These are phyloP conservation scores for Tyria jacobaeae DNA, from an alignment of 2,888 invertebrate species.

Conservation along the genomic window DNA sequence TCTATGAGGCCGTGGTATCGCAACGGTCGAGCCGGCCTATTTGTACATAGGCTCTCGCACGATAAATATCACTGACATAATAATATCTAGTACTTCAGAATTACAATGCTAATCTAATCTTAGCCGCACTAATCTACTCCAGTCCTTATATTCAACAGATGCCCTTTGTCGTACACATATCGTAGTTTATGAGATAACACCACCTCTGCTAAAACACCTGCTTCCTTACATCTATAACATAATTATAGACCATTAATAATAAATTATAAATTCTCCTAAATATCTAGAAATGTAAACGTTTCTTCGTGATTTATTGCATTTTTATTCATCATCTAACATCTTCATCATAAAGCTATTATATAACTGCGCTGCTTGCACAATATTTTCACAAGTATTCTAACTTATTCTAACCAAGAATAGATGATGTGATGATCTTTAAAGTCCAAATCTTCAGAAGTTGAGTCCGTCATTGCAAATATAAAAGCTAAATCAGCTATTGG, in stretches of 20 bases:
- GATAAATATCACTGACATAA: too few species aligned
- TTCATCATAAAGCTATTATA: neutral
- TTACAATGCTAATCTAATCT: neutral
- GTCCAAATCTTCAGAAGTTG: too few species aligned
- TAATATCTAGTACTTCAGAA: neutral
- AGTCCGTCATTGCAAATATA: too few species aligned
- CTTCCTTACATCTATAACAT: constrained; percentile 25
- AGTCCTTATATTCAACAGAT: constrained; percentile 16
- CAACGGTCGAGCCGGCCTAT: too few species aligned
- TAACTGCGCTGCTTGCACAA: neutral
- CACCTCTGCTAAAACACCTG: constrained; percentile 38
- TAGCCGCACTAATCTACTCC: constrained; percentile 6
- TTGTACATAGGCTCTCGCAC: too few species aligned
- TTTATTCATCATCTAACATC: constrained; percentile 3
- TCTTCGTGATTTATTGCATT: constrained; percentile 14
- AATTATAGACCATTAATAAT: constrained; percentile 42
- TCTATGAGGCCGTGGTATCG: too few species aligned
- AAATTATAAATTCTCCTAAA: constrained; percentile 35
- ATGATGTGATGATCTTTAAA: too few species aligned
- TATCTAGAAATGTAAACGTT: constrained; percentile 33
- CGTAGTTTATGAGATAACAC: constrained; percentile 28
- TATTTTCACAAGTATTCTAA: too few species aligned
- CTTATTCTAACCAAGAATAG: too few species aligned
- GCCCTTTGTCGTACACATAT: constrained; percentile 28
- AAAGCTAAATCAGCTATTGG: too few species aligned